Percentiles rank a stretch among this genome's conserved stretches.
phyloP scores from a whole-genome alignment of 35 echinoderm and acorn worm species.

The Hemicentrotus pulcherrimus region DNA sequence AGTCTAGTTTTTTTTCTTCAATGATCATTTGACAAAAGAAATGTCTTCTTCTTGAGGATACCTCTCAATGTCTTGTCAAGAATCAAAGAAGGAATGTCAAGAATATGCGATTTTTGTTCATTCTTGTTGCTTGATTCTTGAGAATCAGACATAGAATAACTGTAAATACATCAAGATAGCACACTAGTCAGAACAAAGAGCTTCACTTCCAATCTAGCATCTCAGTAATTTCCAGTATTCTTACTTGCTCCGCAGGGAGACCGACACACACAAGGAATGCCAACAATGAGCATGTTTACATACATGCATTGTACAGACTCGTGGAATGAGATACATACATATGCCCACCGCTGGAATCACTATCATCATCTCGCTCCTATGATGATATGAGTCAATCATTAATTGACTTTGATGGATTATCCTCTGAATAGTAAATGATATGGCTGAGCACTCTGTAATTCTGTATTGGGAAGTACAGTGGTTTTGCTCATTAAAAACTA shows the following conservation, averaged over 20 bases:
- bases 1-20: too few relatives aligned
- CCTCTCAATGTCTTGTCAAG: too few relatives aligned
- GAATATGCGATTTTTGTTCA: too few relatives aligned
- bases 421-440: neutral
- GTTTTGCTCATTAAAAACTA: too few relatives aligned
- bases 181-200: too few relatives aligned
- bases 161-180: neutral
- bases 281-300: neutral
- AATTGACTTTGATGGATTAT: constrained; percentile 19
- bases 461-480: neutral
- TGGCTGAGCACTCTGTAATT: neutral
- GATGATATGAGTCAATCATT: neutral
- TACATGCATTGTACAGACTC: neutral
- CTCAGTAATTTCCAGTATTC: too few relatives aligned
- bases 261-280: neutral
- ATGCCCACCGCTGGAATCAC: neutral
- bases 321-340: neutral
- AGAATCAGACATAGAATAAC: neutral
- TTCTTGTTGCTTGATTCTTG: too few relatives aligned
- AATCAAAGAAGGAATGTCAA: too few relatives aligned
- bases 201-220: too few relatives aligned
- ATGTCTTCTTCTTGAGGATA: too few relatives aligned
- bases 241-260: neutral
- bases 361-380: neutral
- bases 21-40: too few relatives aligned